Evolutionary conservation across 1,140 invertebrate genomes (phyloP).

Genomic region (Zaprionus africanus): DNA sequence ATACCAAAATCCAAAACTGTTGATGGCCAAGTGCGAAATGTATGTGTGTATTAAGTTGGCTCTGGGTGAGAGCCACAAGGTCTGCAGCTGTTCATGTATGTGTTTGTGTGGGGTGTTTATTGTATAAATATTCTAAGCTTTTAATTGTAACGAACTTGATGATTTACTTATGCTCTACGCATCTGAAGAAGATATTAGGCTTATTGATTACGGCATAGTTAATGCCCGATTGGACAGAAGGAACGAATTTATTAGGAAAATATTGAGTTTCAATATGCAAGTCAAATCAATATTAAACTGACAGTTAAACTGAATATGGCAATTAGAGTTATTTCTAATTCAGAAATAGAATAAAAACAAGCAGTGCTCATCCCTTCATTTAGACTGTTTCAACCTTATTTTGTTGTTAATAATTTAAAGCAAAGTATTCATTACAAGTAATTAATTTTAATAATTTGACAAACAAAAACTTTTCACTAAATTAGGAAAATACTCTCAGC

Average conservation of each 20-base stretch:
- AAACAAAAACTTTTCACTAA: no score
- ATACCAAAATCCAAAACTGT: conserved; percentile 29
- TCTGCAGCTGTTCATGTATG: not conserved
- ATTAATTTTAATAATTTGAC: no score
- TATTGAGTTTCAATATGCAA: not conserved
- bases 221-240: not conserved
- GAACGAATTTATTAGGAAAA: not conserved
- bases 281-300: not conserved
- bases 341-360: no score
- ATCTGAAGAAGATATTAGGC: not conserved
- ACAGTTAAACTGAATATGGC: not conserved
- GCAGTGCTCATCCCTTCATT: no score
- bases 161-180: not conserved
- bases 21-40: conserved; percentile 51
- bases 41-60: conserved; percentile 18
- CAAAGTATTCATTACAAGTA: no score
- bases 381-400: no score
- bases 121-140: conserved; percentile 7
- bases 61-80: conserved; percentile 15
- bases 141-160: conserved; percentile 2
- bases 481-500: no score
- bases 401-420: no score
- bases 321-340: not conserved
- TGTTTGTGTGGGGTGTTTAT: conserved; percentile 8
- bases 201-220: not conserved